Base-by-base conservation (phyloP, 64 coral and sea anemone species). In the Montipora sp. region DNA sequence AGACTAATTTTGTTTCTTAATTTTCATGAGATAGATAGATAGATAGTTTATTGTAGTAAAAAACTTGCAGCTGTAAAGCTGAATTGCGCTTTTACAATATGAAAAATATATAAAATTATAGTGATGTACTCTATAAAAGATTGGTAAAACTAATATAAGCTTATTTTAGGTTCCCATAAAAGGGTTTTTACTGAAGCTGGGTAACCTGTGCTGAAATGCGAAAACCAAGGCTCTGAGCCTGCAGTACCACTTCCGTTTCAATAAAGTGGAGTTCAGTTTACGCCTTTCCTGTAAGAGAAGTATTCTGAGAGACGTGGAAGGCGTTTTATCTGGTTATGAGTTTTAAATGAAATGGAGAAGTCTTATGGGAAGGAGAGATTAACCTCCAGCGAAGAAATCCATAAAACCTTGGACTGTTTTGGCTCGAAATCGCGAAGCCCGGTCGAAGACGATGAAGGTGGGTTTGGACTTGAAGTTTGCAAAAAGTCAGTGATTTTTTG, bases 381-480 rank as follows among this genome's bases (percentile, higher is more conserved):
- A 15, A 92, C 83, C 19, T 92, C 80, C 8, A 13, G 79, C 48
- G 80, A 85, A 43, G 90, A 92, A 59, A 92, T 92, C 14, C 57
- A 84, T 18, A 75, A 84, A 73, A 24, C 80, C 3, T 77, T 92
- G 49, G 90, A 92, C 23, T 46, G 68, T 5, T 92, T 84, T 67
- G 90, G 90, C 55, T 59, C 80, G 2, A 92, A 92, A 84, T 59
- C 57, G 6, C 82, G 57, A 49, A 81, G 66, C 22, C 74, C 86
- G 8, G 45, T 77, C 12, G 68, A 75, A 76, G 80, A 92, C 13
- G 3, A 20, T 20, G 1, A 20, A 21, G 82, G 75, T 77, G 51
- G 77, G 65, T 48, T 47, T 20, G 3, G 23, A 13, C 24, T 59
- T 77, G 5, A 27, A 14, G 13, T 51, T 60, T 5, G 59, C 44